Evolutionary conservation across 1,140 invertebrate genomes (phyloP), one percentile per base, ranked within the genome.

Genomic region (Sitobion miscanthi): DNA sequence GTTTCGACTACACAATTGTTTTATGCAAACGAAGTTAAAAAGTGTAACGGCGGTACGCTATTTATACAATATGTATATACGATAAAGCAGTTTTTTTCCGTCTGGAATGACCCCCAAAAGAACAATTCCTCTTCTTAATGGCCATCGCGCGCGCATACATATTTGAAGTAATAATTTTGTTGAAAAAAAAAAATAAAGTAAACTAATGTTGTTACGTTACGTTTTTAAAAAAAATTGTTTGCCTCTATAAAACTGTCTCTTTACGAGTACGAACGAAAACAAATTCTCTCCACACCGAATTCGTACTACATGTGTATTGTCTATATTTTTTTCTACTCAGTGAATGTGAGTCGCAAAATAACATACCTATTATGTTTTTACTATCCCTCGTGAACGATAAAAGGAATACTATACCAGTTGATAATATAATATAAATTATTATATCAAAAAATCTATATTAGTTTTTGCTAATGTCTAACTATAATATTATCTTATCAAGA

Each of bases 11-110:
- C 62, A 52, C 82, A 93, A 93, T 93, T 93, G 82, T 93, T 93
- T 93, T 93, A 93, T 93, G 82, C 91, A 93, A 93, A 93, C 91
- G 25, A 85, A 86, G 91, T 85, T 86, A 42, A 93, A 52, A 93
- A 83, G 91, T 86, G 49, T 92, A 92, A 92, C 91, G 77, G 35
- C 7, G 69, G 82, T 38, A 93, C n/a, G 62, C 62, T 77, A 77
- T 77, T 77, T 77, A 77, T 77, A 77, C 62, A 77, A 77, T 77
- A 77, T 77, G 62, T 77, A 77, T 77, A 77, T 77, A 35, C 82
- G 82, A 86, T 86, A 93, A 93, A 93, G 49, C 49, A 86, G 69
- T 93, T 57, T 92, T 62, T 92, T n/a, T 5, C 21, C 47, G 47
- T 86, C 35, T 20, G 21, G 25, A 93, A 93, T 57, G 82, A 93